A percentile compares a stretch with the other conserved stretches of the same genome.
Evolutionary conservation across 53 echinoderm and acorn worm genomes (phyloP).

Genomic region (Paelopatides confundens): DNA sequence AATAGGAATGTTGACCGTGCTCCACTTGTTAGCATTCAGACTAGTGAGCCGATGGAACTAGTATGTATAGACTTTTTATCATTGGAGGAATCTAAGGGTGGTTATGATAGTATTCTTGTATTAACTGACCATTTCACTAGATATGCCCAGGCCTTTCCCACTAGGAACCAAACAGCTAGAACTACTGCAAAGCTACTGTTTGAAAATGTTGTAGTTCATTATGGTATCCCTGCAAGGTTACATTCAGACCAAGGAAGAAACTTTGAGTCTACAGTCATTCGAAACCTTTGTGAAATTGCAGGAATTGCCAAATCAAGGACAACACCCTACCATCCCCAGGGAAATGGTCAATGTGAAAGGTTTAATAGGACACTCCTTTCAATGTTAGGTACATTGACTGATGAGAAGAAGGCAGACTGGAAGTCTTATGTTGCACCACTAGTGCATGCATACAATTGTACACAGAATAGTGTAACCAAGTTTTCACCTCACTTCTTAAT

Average conservation of each 20-base stretch:
- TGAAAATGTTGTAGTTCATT: too few species aligned
- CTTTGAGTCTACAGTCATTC: slow-evolving; percentile 62
- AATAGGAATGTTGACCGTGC: slow-evolving; percentile 5
- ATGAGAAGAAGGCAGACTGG: slow-evolving; percentile 40
- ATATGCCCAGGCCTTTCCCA: slow-evolving; percentile 48
- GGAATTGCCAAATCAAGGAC: slow-evolving; percentile 19
- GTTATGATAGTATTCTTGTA: slow-evolving; percentile 59
- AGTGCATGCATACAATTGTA: slow-evolving; percentile 46
- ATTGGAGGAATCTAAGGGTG: too few species aligned
- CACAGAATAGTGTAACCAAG: slow-evolving; percentile 53
- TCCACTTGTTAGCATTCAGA: slow-evolving; percentile 47
- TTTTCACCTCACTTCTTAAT: slow-evolving; percentile 69
- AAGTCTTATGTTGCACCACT: slow-evolving; percentile 36
- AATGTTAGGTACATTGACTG: background rate
- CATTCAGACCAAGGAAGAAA: slow-evolving; percentile 70
- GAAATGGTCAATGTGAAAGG: slow-evolving; percentile 44
- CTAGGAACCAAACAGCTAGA: slow-evolving; percentile 68
- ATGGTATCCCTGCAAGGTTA: slow-evolving; percentile 65
- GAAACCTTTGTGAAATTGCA: slow-evolving; percentile 47
- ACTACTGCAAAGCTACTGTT: too few species aligned
- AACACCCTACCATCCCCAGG: slow-evolving; percentile 46
- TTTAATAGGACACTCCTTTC: slow-evolving; percentile 41
- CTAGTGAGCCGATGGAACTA: too few species aligned
- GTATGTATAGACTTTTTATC: slow-evolving; percentile 61
- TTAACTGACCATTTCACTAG: too few species aligned